These are phyloP conservation scores for Erebia ligea DNA, from an alignment of 2,888 invertebrate species.

Conservation along the genomic window DNA sequence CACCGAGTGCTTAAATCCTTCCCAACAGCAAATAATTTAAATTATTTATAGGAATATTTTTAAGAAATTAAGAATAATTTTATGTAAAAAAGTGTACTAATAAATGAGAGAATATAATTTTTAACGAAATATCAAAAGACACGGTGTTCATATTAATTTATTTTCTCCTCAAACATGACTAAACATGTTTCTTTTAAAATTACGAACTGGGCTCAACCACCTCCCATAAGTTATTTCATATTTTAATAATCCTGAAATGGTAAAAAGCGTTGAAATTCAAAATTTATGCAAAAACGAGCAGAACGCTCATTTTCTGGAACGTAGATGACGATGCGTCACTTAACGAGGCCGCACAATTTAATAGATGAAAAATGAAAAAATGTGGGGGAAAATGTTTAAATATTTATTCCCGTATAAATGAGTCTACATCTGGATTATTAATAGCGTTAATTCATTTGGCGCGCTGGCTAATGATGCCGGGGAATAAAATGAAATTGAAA, in stretches of 20 bases:
- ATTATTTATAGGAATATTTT: too few species aligned
- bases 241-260: slow-evolving; percentile 35
- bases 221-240: slow-evolving; percentile 36
- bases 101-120: too few species aligned
- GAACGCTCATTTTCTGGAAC: slow-evolving; percentile 35
- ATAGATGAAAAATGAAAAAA: slow-evolving; percentile 37
- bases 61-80: too few species aligned
- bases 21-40: too few species aligned
- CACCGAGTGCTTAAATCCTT: too few species aligned
- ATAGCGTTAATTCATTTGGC: slow-evolving; percentile 32
- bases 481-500: slow-evolving; percentile 28
- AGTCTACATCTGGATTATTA: slow-evolving; percentile 29
- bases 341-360: slow-evolving; percentile 39
- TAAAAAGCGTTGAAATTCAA: slow-evolving; percentile 36
- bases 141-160: neutral
- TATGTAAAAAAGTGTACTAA: too few species aligned
- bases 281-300: slow-evolving; percentile 37
- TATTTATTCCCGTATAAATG: slow-evolving; percentile 29
- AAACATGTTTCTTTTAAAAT: slow-evolving; percentile 14
- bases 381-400: slow-evolving; percentile 29
- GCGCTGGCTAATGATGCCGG: slow-evolving; percentile 30
- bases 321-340: slow-evolving; percentile 39
- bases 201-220: slow-evolving; percentile 25
- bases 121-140: too few species aligned
- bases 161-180: slow-evolving; percentile 11